phyloP scores from a whole-genome alignment of 2,797 vertebrate species.

The Hypotaenidia okinawae region DNA sequence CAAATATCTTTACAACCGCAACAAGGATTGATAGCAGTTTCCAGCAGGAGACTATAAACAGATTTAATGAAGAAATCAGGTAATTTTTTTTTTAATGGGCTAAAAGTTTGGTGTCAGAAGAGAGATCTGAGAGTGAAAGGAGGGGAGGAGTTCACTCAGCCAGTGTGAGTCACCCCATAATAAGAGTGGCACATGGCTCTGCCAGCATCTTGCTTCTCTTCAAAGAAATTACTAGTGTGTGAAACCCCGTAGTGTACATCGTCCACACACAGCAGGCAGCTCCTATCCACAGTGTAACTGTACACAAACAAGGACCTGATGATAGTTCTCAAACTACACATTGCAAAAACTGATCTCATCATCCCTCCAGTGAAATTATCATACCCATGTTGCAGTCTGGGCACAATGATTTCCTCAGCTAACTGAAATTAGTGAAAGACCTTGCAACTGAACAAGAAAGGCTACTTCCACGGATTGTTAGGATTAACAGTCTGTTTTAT shows the following conservation, averaged over 20 bases:
- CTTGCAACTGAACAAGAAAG: not conserved
- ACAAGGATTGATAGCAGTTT: not conserved
- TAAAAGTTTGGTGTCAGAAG: not conserved
- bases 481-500: not conserved
- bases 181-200: not conserved
- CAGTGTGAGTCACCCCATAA: fast-evolving
- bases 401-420: not conserved
- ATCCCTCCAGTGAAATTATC: not conserved
- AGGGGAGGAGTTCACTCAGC: not conserved
- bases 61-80: not conserved
- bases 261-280: not conserved
- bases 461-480: not conserved
- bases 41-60: not conserved
- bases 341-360: not conserved
- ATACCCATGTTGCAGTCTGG: not conserved
- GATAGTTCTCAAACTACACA: not conserved
- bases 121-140: not conserved
- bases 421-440: not conserved
- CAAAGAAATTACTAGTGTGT: fast-evolving
- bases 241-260: not conserved
- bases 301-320: not conserved
- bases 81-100: not conserved
- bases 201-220: not conserved
- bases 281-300: fast-evolving
- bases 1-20: not conserved